These are phyloP conservation scores for Edolisoma coerulescens DNA, from an alignment of 2,113 vertebrate genomes.

Conservation along the genomic window DNA sequence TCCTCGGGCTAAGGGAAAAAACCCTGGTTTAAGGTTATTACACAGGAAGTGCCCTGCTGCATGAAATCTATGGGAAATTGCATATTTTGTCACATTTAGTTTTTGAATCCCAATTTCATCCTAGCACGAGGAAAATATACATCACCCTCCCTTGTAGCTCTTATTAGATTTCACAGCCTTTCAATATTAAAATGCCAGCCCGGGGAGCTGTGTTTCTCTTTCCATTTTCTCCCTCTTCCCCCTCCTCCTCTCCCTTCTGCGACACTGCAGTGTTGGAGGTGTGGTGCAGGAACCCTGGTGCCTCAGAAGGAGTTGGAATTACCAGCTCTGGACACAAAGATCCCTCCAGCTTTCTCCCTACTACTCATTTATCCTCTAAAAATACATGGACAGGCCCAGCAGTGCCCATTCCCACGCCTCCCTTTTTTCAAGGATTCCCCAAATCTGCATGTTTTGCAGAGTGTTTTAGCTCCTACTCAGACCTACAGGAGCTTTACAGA, in stretches of 20 bases:
- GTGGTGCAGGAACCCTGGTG: neutral
- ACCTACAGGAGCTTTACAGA: neutral
- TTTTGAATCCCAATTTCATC: slow-evolving; percentile 76
- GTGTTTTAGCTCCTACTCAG: neutral
- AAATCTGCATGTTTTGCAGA: neutral
- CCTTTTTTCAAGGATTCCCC: neutral
- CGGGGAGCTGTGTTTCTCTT: slow-evolving; percentile 53
- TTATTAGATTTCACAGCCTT: slow-evolving; percentile 81
- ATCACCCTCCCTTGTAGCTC: slow-evolving; percentile 69
- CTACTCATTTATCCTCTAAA: neutral
- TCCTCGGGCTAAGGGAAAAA: neutral
- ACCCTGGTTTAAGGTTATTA: slow-evolving; percentile 72
- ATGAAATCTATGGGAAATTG: slow-evolving; percentile 76
- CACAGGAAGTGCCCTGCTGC: slow-evolving; percentile 67
- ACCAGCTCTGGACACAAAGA: neutral
- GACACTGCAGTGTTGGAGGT: slow-evolving; percentile 18
- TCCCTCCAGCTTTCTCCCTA: neutral
- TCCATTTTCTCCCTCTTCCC: slow-evolving; percentile 49
- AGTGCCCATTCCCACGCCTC: neutral
- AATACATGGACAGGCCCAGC: neutral
- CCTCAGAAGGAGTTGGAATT: neutral
- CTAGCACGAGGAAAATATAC: slow-evolving; percentile 46
- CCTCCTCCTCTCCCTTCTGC: neutral
- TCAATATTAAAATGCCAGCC: slow-evolving; percentile 79
- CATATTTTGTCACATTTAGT: slow-evolving; percentile 83